Evolutionary conservation across 2,113 vertebrate species (phyloP), one percentile per base, ranked within the genome.

Genomic region (Indicator maculatus): DNA sequence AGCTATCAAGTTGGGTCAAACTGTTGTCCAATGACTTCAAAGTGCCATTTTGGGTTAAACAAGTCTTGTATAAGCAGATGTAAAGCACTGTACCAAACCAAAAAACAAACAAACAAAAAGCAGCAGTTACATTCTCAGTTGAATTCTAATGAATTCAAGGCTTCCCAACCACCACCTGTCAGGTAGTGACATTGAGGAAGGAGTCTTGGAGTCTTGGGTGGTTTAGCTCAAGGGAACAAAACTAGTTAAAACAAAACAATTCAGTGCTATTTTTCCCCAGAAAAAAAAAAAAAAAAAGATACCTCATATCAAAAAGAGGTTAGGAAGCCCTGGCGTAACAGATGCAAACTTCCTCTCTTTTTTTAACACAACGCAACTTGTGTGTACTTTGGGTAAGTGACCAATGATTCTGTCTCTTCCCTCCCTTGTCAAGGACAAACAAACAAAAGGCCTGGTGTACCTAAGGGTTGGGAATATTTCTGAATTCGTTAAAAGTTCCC

Each of bases 121-220:
- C 33, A 23, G 31, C 4, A 14, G 60, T 94, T 97, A 97, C 97
- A 97, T 97, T 97, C 94, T 96, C 73, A 65, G 92, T 41, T 95
- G 83, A 92, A 95, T 91, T 96, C 94, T 97, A 97, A 95, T 95
- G 83, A 92, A 95, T 91, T 96, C 94, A 97, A 97, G 95, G 94
- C 96, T 98, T 98, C 97, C 97, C 94, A 97, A 97, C 94, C 93
- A 92, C 73, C 33, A 80, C 79, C 94, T 44, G 76, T 86, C 61
- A 96, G 72, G 66, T 6, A 88, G 8, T 5, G 73, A 93, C 56
- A 96, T 55, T 76, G 71, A 41, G 8, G 31, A 88, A 56, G 72
- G 41, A 41, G 56, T 39, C 38, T 88, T 12, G 11, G 53, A n/a
- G n/a, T n/a, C n/a, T n/a, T n/a, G n/a, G n/a, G 39, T 74, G 36